Percentiles rank a stretch among this genome's conserved stretches.
These are phyloP conservation scores for Caenorhabditis brenneri DNA, from an alignment of 1,140 invertebrate species.

Conservation along the genomic window DNA sequence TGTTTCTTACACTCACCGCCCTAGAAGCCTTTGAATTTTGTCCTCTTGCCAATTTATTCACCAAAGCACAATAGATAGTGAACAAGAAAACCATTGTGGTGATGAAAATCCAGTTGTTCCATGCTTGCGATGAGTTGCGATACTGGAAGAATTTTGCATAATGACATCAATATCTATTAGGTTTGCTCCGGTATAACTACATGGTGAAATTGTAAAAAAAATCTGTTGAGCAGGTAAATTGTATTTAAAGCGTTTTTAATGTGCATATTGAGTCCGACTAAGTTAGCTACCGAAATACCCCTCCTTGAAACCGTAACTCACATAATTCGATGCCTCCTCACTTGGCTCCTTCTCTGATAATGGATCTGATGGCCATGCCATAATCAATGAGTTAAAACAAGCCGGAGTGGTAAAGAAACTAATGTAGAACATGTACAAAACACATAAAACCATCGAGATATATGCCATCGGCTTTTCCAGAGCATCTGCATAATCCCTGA, in stretches of 20 bases:
- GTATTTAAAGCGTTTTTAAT: too few species aligned
- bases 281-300: too few species aligned
- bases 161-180: too few species aligned
- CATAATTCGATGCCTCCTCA: constrained; percentile 18
- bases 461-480: constrained; percentile 2
- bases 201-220: too few species aligned
- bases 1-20: constrained; percentile 17
- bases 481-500: constrained; percentile 9
- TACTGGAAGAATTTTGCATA: neutral
- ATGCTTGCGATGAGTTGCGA: neutral
- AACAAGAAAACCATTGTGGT: neutral
- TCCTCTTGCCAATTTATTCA: neutral
- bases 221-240: too few species aligned
- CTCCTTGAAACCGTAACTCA: neutral
- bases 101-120: constrained; percentile 37
- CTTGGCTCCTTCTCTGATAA: constrained; percentile 10
- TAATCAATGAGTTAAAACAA: constrained; percentile 6
- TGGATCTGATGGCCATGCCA: constrained; percentile 23
- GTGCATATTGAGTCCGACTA: too few species aligned
- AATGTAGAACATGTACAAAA: neutral
- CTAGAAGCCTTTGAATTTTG: constrained; percentile 17
- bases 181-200: too few species aligned
- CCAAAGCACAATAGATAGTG: neutral
- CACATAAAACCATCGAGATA: neutral
- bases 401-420: neutral